These are phyloP conservation scores for Leptarthrus brevirostris DNA, from an alignment of 2,888 invertebrate genomes.

Conservation along the genomic window DNA sequence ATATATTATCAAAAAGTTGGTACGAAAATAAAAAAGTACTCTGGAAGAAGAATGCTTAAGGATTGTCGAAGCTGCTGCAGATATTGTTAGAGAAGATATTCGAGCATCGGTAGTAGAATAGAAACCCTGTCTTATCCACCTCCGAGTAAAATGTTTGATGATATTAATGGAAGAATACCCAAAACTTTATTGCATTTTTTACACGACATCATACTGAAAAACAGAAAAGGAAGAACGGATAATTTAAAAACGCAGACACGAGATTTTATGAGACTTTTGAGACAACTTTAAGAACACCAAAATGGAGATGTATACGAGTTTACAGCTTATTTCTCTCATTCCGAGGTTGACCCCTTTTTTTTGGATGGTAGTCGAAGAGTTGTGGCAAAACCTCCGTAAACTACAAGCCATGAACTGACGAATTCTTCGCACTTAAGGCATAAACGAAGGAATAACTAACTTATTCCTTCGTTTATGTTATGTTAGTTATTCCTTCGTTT, in stretches of 20 bases:
- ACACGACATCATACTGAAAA: conserved; percentile 58
- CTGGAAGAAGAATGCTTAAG: conserved; percentile 59
- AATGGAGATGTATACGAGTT: too few relatives aligned
- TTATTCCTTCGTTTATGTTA: too few relatives aligned
- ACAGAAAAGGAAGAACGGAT: conserved; percentile 4
- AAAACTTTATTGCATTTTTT: conserved; percentile 61
- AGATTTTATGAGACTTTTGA: too few relatives aligned
- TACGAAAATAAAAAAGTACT: conserved; percentile 39
- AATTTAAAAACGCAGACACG: conserved; percentile 34
- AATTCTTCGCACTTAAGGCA: too few relatives aligned
- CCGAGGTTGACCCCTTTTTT: too few relatives aligned
- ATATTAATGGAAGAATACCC: conserved; percentile 49
- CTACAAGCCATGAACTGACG: too few relatives aligned
- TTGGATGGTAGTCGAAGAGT: too few relatives aligned
- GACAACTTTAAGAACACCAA: too few relatives aligned
- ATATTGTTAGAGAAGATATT: conserved; percentile 63
- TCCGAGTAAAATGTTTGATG: conserved; percentile 58
- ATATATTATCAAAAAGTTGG: conserved; percentile 46
- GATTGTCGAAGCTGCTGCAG: conserved; percentile 63
- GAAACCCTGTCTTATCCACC: conserved; percentile 62
- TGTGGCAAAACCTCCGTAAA: too few relatives aligned
- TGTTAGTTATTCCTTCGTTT: too few relatives aligned
- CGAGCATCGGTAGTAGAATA: conserved; percentile 59
- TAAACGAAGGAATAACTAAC: too few relatives aligned
- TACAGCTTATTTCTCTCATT: too few relatives aligned